Base-by-base conservation (phyloP, 1,140 invertebrate genomes). In the Ectropis grisescens region DNA sequence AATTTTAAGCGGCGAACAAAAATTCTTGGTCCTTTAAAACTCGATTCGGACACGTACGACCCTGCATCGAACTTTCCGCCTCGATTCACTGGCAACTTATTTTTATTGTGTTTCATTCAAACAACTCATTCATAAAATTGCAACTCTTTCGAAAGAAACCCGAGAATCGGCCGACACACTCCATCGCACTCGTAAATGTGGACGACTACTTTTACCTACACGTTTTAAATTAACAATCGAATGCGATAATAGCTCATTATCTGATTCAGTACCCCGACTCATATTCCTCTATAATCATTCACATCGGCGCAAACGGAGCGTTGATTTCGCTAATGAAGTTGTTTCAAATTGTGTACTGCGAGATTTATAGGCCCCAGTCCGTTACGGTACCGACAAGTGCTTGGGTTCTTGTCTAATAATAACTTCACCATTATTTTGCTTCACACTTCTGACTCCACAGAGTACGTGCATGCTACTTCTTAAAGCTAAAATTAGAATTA, bases 81-180 rank as follows among this genome's bases (percentile, higher is more conserved):
- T 49, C 48, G 52, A 32, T 52, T 56, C 44, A 47, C 46, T 44
- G 52, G 37, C 46, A 41, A 46, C 45, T 40, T 52, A 57, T 64
- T 67, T 68, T 76, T 67, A 71, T 62, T 62, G 57, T 66, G 54
- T 68, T 68, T 65, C 72, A 67, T 78, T 74, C 66, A 69, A 74
- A 69, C 56, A 75, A 68, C 52, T 78, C 69, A 78, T 78, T 78
- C 70, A 75, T 74, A 78, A 74, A 78, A 78, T 78, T 78, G 65
- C 53, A 64, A 58, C 47, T 58, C 55, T 41, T 50, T 56, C 36
- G 46, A 43, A 37, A 47, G 50, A 49, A 60, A 69, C 52, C 46
- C 42, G 59, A 62, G 58, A 54, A 47, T 39, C 35, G 28, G 44
- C 37, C 51, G 59, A 52, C 35, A 59, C 58, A 56, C 58, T 67